Evolutionary conservation across 2,113 vertebrate species (phyloP), one percentile per base, ranked within the genome.

Genomic region (Puffinus mauretanicus): DNA sequence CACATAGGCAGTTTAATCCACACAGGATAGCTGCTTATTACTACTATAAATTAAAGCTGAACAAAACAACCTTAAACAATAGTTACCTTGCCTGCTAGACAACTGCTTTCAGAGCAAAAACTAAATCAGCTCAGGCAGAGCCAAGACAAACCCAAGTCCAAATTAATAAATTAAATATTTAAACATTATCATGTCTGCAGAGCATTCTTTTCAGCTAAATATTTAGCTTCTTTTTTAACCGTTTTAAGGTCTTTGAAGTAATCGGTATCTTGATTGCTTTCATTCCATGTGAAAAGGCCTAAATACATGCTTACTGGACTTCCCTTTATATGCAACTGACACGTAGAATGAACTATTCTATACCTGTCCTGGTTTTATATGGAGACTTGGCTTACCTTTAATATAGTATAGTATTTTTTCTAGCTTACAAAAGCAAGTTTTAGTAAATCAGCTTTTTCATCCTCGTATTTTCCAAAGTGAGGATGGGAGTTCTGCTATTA

Each of bases 131-230:
- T 86, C 38, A 86, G 52, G 38, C 19, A 75, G 22, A 42, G 20
- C 60, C 47, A 60, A 82, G 49, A 42, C 9, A 58, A 88, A 52
- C 16, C 13, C 29, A 30, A 79, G 17, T 47, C 24, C 38, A 71
- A 54, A 90, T 84, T 49, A 67, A 52, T 88, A 73, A 88, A 66
- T 55, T 55, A 87, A 60, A 51, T 52, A 88, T 87, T 32, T 30
- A 32, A 79, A 49, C 46, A 26, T 65, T 58, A 91, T 79, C 40
- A 25, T 47, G 58, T 38, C 44, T 86, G 27, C 36, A 66, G 52
- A 88, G 17, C 16, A 30, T 84, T 96, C 54, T 87, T 49, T 92
- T 51, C 88, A 93, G 80, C 52, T 57, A 94, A 93, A 91, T 93
- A 88, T 86, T 92, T 89, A 89, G 13, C 75, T 82, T 87, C 64